A percentile compares a stretch with the other conserved stretches of the same genome.
These are phyloP conservation scores for Drosophila nigricruria DNA, from an alignment of 2,888 invertebrate species.

Conservation along the genomic window DNA sequence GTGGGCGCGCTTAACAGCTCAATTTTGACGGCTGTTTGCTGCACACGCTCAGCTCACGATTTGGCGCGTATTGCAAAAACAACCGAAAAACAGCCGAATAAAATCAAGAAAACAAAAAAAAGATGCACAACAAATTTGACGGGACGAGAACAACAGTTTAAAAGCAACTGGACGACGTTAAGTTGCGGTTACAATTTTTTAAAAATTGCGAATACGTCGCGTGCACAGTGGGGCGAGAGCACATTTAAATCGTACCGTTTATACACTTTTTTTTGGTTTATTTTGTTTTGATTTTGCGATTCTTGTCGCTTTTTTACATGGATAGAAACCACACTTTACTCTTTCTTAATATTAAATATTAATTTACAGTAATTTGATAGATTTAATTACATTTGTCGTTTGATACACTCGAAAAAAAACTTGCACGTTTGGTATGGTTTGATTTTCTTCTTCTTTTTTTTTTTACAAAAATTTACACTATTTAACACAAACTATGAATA, in stretches of 20 bases:
- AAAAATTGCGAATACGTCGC: conserved; percentile 30
- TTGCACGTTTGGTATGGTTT: conserved; percentile 49
- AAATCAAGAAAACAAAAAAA: conserved; percentile 7
- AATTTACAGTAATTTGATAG: conserved; percentile 59
- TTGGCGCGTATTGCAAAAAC: conserved; percentile 77
- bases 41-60: conserved; percentile 62
- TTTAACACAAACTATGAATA: conserved; percentile 72
- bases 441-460: conserved; percentile 28
- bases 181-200: conserved; percentile 33
- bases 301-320: conserved; percentile 31
- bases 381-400: conserved; percentile 45
- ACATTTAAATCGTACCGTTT: conserved; percentile 10
- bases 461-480: conserved; percentile 75
- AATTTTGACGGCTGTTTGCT: conserved; percentile 84
- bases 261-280: background rate
- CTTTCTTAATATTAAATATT: conserved; percentile 59
- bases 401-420: conserved; percentile 47
- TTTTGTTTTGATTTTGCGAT: conserved; percentile 1
- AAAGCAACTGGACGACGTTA: conserved; percentile 43
- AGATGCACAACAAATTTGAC: conserved; percentile 19
- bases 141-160: conserved; percentile 45
- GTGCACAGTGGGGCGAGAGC: conserved; percentile 39
- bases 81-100: conserved; percentile 12
- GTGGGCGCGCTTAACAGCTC: conserved; percentile 85
- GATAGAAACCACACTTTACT: conserved; percentile 63